These are phyloP conservation scores for Herminia tarsipennalis DNA, from an alignment of 2,888 invertebrate genomes.

Conservation along the genomic window DNA sequence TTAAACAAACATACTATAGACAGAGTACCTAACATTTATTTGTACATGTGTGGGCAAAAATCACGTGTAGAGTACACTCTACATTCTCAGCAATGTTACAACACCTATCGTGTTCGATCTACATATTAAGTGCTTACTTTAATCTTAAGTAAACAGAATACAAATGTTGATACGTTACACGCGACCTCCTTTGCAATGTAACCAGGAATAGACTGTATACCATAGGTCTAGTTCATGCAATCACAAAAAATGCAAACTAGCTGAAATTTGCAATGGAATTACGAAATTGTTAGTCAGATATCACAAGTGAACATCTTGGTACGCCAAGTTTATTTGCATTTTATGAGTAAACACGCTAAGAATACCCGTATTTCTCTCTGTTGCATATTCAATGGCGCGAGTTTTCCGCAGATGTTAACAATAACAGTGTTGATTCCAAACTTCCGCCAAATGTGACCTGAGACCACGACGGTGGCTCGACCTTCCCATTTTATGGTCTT, in stretches of 20 bases:
- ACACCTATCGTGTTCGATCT: neutral
- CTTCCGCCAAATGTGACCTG: constrained; percentile 58
- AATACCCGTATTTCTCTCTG: constrained; percentile 8
- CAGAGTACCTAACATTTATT: constrained; percentile 6
- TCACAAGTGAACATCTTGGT: no score
- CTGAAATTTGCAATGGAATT: no score
- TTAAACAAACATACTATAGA: constrained; percentile 1
- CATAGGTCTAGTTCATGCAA: no score
- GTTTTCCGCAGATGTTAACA: constrained; percentile 27
- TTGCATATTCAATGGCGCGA: constrained; percentile 13
- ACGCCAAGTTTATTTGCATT: constrained; percentile 19
- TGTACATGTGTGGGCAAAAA: constrained; percentile 15
- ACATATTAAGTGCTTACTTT: constrained; percentile 4
- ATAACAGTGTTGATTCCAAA: constrained; percentile 39
- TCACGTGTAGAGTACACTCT: constrained; percentile 16
- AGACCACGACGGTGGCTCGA: constrained; percentile 29
- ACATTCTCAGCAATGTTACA: neutral
- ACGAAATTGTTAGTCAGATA: no score
- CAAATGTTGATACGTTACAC: constrained; percentile 3
- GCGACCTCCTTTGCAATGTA: constrained; percentile 6
- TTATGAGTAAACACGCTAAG: constrained; percentile 19
- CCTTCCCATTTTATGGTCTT: constrained; percentile 55
- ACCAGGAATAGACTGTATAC: no score
- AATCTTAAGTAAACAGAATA: neutral
- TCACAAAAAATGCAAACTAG: no score